Evolutionary conservation across 2,113 vertebrate genomes (phyloP).

Genomic region (Condylura cristata): DNA sequence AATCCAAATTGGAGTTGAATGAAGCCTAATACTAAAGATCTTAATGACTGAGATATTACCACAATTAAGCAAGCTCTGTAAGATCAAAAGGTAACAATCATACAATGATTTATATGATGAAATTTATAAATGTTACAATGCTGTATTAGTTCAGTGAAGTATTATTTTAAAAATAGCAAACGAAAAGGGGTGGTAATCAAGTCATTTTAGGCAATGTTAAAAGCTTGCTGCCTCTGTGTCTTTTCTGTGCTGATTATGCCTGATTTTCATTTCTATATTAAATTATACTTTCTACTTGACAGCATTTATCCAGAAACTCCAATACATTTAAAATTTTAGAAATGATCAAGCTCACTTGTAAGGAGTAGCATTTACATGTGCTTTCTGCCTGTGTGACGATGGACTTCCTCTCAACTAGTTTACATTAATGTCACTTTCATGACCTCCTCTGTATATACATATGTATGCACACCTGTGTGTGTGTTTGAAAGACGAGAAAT

Average conservation of each 20-base stretch:
- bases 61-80: slow-evolving; percentile 36
- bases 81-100: neutral
- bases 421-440: neutral
- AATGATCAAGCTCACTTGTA: neutral
- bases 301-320: neutral
- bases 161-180: too few relatives aligned
- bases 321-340: neutral
- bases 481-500: neutral
- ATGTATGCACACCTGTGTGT: neutral
- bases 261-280: slow-evolving; percentile 38
- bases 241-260: neutral
- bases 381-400: neutral
- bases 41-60: slow-evolving; percentile 48
- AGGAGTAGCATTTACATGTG: neutral
- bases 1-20: neutral
- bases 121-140: too few relatives aligned
- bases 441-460: neutral
- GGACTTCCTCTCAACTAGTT: neutral
- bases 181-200: neutral
- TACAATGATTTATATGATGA: too few relatives aligned
- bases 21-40: slow-evolving; percentile 28
- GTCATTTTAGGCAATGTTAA: neutral
- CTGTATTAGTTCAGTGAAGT: too few relatives aligned
- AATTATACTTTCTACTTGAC: neutral
- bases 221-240: neutral